Evolutionary conservation across 2,888 invertebrate genomes (phyloP), one percentile per base, ranked within the genome.

Genomic region (Pammene aurita): DNA sequence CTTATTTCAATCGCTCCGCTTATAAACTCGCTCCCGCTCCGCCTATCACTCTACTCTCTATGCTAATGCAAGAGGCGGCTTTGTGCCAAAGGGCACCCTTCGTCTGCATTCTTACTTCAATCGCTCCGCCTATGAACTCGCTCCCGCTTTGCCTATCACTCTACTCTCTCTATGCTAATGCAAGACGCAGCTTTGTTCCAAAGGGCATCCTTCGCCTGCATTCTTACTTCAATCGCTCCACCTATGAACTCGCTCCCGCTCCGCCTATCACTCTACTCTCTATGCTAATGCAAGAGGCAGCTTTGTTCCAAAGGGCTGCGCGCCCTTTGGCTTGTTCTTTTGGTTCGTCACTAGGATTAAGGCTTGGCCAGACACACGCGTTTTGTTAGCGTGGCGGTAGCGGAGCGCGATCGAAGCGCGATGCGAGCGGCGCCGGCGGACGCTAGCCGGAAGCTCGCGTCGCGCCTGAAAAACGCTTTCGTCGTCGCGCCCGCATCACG

Each of bases 241-340:
- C 26, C 26, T 44, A 57, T 56, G 16, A 42, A 14, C 48, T 50
- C 70, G 71, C 71, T 68, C 7, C 50, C 79, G 78, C 82, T 78
- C 57, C 73, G 74, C 77, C 72, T 7, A 63, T 74, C 65, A 78
- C 76, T 5, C 42, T 58, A 18, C 5, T 64, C 71, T 2, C 66
- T 26, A 14, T 72, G 63, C 13, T 50, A 46, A 26, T 52, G 73
- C 74, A 81, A 81, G 80, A 81, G 84, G 78, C 77, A 80, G 81
- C 87, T 86, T 88, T 87, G 88, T 86, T 78, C 78, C 80, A 84
- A 83, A 81, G 83, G 82, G 81, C 80, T 81, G 75, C 75, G 77
- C 84, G 61, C 71, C 66, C 85, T 88, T 86, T 87, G 86, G 81
- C 88, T 88, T 90, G 89, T 89, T 88, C 90, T 87, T 87, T 88